Evolutionary conservation across 1,140 invertebrate species (phyloP).

Genomic region (Berghia stephanieae): DNA sequence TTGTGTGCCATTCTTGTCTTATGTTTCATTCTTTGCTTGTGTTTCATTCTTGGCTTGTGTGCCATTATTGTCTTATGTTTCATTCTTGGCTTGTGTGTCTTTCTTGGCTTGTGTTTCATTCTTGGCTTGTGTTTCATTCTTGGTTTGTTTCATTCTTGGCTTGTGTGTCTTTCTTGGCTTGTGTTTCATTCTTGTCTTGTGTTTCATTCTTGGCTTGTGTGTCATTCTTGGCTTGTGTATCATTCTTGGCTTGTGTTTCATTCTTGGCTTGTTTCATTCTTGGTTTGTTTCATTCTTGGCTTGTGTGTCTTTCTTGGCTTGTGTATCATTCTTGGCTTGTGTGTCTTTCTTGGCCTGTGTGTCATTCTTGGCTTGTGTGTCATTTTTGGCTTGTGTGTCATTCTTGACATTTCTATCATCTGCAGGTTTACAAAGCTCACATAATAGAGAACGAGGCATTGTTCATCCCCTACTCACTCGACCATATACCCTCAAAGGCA

Average conservation of each 20-base stretch:
- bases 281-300: too few relatives aligned
- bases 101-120: neutral
- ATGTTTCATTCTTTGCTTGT: neutral
- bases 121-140: neutral
- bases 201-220: neutral
- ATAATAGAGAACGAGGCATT: constrained; percentile 22
- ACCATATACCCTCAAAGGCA: neutral
- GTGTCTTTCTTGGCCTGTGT: neutral
- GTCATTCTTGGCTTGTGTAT: neutral
- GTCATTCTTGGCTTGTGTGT: neutral
- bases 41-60: neutral
- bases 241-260: neutral
- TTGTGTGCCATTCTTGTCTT: neutral
- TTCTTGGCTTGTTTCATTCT: too few relatives aligned
- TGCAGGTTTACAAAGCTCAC: constrained; percentile 19
- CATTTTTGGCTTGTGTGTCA: too few relatives aligned
- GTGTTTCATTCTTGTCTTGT: neutral
- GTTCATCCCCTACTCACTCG: neutral
- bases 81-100: neutral
- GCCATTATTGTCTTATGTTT: neutral
- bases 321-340: neutral
- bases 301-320: too few relatives aligned
- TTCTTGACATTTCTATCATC: too few relatives aligned
- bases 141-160: neutral
- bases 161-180: constrained; percentile 14